Conservation (phyloP, 2,797 vertebrate genomes). For the Cyclopterus lumpus region DNA sequence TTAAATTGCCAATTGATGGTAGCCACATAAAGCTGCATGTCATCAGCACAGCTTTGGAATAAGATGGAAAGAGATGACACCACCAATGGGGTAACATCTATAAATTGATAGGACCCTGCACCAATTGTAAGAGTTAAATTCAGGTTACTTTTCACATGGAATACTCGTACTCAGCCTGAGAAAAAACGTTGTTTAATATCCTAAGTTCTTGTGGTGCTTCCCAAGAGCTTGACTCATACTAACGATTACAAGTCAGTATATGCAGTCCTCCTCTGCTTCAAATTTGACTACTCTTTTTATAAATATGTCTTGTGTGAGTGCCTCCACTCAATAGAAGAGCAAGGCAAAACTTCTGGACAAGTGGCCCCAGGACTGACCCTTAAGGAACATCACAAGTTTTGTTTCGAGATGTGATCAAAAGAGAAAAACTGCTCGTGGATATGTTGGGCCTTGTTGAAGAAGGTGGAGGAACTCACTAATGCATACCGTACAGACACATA, state of each 20-base stretch:
- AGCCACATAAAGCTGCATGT: background rate
- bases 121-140: background rate
- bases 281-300: background rate
- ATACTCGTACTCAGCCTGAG: background rate
- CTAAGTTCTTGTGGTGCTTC: background rate
- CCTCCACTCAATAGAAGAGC: background rate
- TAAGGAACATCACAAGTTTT: background rate
- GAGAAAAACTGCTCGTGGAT: too few relatives aligned
- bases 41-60: background rate
- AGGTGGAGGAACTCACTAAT: too few relatives aligned
- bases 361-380: background rate
- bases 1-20: too few relatives aligned
- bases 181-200: background rate
- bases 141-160: background rate
- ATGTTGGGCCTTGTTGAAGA: too few relatives aligned
- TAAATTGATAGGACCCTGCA: background rate
- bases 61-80: background rate
- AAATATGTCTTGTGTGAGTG: background rate
- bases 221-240: background rate
- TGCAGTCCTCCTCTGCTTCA: background rate
- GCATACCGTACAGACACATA: too few relatives aligned
- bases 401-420: background rate
- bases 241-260: background rate
- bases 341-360: background rate
- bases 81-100: background rate